Evolutionary conservation across 2,888 invertebrate species (phyloP).

Genomic region (Spicauda simplicius): DNA sequence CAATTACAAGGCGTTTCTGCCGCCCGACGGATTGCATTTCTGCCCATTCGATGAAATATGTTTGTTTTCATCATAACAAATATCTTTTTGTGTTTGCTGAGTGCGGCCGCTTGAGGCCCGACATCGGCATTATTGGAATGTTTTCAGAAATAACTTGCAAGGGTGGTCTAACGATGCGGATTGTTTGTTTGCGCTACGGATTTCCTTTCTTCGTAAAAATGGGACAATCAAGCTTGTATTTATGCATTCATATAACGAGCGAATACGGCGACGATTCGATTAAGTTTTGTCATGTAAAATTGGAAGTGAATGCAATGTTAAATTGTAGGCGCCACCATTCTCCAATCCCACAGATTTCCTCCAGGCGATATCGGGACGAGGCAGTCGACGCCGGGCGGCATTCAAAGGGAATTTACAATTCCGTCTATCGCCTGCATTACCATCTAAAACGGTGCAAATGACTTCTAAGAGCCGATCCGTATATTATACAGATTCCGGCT

Average conservation of each 20-base stretch:
- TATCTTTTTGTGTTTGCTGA: constrained; percentile 63
- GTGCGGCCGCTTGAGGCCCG: constrained; percentile 55
- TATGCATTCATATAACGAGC: constrained; percentile 36
- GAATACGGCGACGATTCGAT: constrained; percentile 49
- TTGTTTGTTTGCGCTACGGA: constrained; percentile 26
- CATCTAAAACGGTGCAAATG: constrained; percentile 58
- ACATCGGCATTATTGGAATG: constrained; percentile 55
- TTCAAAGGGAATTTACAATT: constrained; percentile 53
- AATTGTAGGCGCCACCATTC: constrained; percentile 33
- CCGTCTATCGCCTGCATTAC: constrained; percentile 58
- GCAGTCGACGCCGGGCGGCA: constrained; percentile 29
- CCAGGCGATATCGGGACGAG: constrained; percentile 34
- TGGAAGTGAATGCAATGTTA: constrained; percentile 48
- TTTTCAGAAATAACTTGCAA: constrained; percentile 70
- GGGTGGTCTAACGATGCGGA: constrained; percentile 64
- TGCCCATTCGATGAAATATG: constrained; percentile 76
- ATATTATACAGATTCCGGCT: constrained; percentile 34
- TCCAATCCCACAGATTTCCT: constrained; percentile 35
- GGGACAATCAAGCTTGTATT: constrained; percentile 33
- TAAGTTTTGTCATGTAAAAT: constrained; percentile 69
- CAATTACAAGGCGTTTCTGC: constrained; percentile 80
- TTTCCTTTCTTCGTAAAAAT: constrained; percentile 24
- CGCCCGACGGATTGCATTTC: constrained; percentile 63
- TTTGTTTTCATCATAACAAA: constrained; percentile 78
- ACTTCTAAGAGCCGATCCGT: constrained; percentile 39